A percentile compares a stretch with the other conserved stretches of the same genome.
Evolutionary conservation across 35 echinoderm and acorn worm genomes (phyloP).

Genomic region (Heliocidaris erythrogramma): DNA sequence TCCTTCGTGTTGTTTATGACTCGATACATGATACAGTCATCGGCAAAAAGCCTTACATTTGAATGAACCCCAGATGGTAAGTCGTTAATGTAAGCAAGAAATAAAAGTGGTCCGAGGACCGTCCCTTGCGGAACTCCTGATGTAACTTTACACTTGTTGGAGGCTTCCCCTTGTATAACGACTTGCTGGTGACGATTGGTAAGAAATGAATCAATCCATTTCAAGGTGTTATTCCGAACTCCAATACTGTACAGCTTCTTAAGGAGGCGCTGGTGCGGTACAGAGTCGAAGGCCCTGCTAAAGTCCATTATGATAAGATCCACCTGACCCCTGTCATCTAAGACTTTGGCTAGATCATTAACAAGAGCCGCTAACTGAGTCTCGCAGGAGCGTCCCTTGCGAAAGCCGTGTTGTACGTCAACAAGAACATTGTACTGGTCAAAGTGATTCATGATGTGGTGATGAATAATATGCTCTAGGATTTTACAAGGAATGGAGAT

Average conservation of each 20-base stretch:
- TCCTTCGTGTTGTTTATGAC: slow-evolving; percentile 37
- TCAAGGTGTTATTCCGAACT: slow-evolving; percentile 29
- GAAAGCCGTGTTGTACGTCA: slow-evolving; percentile 56
- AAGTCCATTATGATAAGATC: slow-evolving; percentile 63
- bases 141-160: slow-evolving; percentile 46
- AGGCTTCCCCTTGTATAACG: slow-evolving; percentile 47
- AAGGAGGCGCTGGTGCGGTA: slow-evolving; percentile 70
- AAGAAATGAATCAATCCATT: slow-evolving; percentile 64
- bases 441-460: slow-evolving; percentile 57
- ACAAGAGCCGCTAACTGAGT: slow-evolving; percentile 53
- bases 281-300: slow-evolving; percentile 76
- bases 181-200: slow-evolving; percentile 52
- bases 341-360: slow-evolving; percentile 61
- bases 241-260: slow-evolving; percentile 54
- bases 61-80: slow-evolving; percentile 48
- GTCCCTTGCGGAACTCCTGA: slow-evolving; percentile 76
- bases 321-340: slow-evolving; percentile 52
- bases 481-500: slow-evolving; percentile 61
- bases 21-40: slow-evolving; percentile 66
- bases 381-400: slow-evolving; percentile 51
- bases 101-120: slow-evolving; percentile 65
- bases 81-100: slow-evolving; percentile 68
- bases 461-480: slow-evolving; percentile 55
- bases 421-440: slow-evolving; percentile 48
- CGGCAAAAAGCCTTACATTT: slow-evolving; percentile 66